Conservation (phyloP, 2,888 invertebrate genomes). For the Scaptomyza caliginosa region DNA sequence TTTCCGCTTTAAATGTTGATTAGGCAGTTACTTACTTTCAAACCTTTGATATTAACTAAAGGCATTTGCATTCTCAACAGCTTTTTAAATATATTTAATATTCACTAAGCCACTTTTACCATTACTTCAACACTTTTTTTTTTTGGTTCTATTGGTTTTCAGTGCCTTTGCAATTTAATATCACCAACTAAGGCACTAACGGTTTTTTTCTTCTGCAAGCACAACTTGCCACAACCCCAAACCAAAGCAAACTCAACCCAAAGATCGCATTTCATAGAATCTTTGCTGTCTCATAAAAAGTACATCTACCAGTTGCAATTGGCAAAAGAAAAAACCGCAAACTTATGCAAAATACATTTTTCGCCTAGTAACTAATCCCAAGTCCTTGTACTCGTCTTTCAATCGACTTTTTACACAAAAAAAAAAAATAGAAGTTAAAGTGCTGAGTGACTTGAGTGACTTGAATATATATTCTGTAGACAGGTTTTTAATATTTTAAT, state of each 20-base stretch:
- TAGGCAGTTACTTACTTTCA: not conserved
- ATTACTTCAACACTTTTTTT: not conserved
- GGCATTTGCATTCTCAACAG: not conserved
- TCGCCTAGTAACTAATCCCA: conserved; percentile 58
- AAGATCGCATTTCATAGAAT: conserved; percentile 37
- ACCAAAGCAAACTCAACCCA: conserved; percentile 14
- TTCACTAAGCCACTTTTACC: not conserved
- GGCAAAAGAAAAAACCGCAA: conserved; percentile 51
- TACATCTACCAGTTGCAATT: conserved; percentile 37
- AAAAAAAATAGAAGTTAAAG: not conserved
- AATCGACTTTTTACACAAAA: not conserved
- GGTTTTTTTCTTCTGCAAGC: conserved; percentile 10
- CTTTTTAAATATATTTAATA: not conserved
- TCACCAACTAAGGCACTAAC: too few species aligned
- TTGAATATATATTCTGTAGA: not conserved
- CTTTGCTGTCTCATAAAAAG: conserved; percentile 17
- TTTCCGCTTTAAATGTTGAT: not conserved
- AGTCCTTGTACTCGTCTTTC: conserved; percentile 9
- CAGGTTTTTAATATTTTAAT: too few species aligned
- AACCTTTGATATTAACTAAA: not conserved
- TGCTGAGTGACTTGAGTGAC: too few species aligned
- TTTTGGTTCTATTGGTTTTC: not conserved
- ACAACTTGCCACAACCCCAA: conserved; percentile 22
- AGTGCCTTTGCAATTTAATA: conserved; percentile 5
- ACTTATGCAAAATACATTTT: conserved; percentile 76